These are phyloP conservation scores for Aurelia sp. DNA, from an alignment of 30 jellyfish, hydroid and myxozoan genomes.

Conservation along the genomic window DNA sequence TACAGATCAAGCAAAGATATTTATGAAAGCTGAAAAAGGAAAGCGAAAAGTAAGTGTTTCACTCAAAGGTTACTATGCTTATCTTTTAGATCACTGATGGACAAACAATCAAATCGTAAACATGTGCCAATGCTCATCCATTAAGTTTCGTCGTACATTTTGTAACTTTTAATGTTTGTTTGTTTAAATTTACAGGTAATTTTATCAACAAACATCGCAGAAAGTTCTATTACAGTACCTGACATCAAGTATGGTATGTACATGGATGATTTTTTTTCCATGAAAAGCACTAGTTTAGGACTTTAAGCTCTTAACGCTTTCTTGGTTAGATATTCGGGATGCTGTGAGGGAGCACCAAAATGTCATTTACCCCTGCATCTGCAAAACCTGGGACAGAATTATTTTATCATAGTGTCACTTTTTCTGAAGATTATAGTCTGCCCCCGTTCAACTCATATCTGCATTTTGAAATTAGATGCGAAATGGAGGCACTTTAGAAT, in stretches of 20 bases:
- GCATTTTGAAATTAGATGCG: no score
- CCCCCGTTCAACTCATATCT: no score
- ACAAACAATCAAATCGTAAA: no score
- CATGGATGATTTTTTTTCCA: not conserved
- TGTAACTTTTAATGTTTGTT: not conserved
- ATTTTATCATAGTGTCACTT: no score
- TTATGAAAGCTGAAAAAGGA: constrained; percentile 62
- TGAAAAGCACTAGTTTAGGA: not conserved
- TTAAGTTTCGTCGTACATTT: not conserved
- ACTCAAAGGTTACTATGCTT: no score
- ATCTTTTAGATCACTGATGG: not conserved
- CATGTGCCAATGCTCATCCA: no score
- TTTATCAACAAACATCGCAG: constrained; percentile 98
- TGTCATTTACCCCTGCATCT: no score
- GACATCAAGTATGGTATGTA: constrained; percentile 95
- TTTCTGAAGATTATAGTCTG: no score
- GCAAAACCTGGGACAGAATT: no score
- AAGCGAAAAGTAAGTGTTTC: constrained; percentile 72
- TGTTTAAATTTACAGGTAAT: constrained; percentile 66
- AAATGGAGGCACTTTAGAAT: no score
- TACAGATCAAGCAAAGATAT: constrained; percentile 83
- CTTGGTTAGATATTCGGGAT: not conserved
- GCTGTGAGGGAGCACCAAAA: no score
- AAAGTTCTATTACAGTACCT: constrained; percentile 99
- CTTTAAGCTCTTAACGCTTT: not conserved